A percentile compares a stretch with the other conserved stretches of the same genome.
Conservation (phyloP, 2,888 invertebrate species). For the Catocala fraxini region DNA sequence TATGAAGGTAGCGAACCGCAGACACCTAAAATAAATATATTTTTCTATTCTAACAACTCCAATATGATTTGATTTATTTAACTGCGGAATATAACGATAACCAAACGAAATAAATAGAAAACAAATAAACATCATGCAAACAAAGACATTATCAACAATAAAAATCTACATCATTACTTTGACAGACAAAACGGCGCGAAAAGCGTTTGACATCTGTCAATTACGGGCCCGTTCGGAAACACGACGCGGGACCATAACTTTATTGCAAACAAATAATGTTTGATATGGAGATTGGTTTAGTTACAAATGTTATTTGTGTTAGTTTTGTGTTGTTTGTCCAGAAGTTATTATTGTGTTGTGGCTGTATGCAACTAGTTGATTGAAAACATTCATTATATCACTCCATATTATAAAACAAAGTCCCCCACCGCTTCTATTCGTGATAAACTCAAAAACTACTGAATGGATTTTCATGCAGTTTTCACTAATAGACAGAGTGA, state of each 20-base stretch:
- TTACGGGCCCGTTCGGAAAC: constrained; percentile 66
- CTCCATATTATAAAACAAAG: too few species aligned
- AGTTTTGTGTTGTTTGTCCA: constrained; percentile 24
- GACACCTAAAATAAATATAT: too few species aligned
- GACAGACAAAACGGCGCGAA: constrained; percentile 76
- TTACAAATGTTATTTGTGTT: constrained; percentile 40
- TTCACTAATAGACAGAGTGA: too few species aligned
- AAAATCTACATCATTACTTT: constrained; percentile 73
- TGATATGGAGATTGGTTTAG: constrained; percentile 47
- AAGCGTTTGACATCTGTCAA: constrained; percentile 85
- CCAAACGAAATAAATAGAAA: constrained; percentile 38
- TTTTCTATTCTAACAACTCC: too few species aligned
- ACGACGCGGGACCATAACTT: constrained; percentile 46
- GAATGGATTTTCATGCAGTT: too few species aligned
- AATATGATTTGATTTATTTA: too few species aligned
- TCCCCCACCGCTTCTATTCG: too few species aligned
- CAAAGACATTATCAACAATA: constrained; percentile 69
- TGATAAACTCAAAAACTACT: too few species aligned
- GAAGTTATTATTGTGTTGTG: not conserved
- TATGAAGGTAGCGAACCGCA: too few species aligned
- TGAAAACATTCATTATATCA: not conserved
- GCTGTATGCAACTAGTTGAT: not conserved
- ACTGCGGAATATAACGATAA: not conserved
- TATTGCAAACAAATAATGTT: constrained; percentile 45
- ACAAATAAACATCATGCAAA: constrained; percentile 55